Evolutionary conservation across 2,113 vertebrate species (phyloP), one percentile per base, ranked within the genome.

Genomic region (Passer domesticus): DNA sequence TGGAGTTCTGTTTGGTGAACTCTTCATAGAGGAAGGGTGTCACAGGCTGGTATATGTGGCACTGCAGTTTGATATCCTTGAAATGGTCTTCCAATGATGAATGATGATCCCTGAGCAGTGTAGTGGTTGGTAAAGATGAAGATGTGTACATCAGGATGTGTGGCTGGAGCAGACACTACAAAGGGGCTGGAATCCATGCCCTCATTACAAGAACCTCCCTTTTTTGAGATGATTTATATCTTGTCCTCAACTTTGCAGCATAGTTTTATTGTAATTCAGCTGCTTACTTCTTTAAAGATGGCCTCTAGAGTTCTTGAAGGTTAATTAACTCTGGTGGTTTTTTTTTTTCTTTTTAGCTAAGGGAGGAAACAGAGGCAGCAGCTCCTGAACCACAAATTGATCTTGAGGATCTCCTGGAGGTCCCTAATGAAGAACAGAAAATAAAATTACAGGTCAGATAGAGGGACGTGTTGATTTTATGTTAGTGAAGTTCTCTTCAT

Each of bases 331-430:
- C 23, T 80, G 27, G 19, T 11, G 44, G 2, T 8, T 19, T 49
- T 69, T 49, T 49, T 37, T 37, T 85, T 53, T 7, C 16, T 35
- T 90, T 96, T 75, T 83, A 97, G 96, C 83, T 97, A 85, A 92
- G 89, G 67, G 94, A 97, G 16, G 92, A 93, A 96, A 78, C 96
- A 24, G 98, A 98, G 97, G 83, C 98, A 98, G 88, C 97, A 98
- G 49, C 97, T 76, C 98, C 98, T 15, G 99, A 99, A 95, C 97
- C 98, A 81, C 99, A 99, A 95, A 99, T 99, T 72, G 99, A 99
- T 96, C 99, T 99, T 94, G 99, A 99, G 94, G 98, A 98, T 90
- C 99, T 99, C 66, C 97, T 99, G 96, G 99, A 99, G 83, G 98
- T 99, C 62, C 92, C 98, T 41, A 98, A 98, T 25, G 98, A 99